These are phyloP conservation scores for Drosophila lutescens DNA, from an alignment of 2,888 invertebrate species.

Conservation along the genomic window DNA sequence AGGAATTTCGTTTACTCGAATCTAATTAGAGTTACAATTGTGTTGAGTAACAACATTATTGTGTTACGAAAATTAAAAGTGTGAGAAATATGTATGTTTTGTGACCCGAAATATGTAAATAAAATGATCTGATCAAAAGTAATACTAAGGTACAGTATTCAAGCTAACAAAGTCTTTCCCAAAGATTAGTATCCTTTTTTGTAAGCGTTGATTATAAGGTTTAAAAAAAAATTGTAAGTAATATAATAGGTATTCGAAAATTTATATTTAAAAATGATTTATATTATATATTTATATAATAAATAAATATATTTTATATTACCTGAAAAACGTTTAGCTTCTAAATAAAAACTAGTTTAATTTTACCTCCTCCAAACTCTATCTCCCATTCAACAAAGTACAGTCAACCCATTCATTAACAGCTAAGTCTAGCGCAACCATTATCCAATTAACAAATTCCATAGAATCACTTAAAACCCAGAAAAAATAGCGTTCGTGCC, in stretches of 20 bases:
- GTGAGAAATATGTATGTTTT: neutral
- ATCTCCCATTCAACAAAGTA: neutral
- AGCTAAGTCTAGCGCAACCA: neutral
- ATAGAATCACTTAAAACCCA: constrained; percentile 11
- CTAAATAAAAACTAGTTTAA: neutral
- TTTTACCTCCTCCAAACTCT: neutral
- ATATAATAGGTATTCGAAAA: too few species aligned
- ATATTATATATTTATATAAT: too few species aligned
- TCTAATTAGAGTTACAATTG: constrained; percentile 4
- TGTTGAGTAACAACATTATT: neutral
- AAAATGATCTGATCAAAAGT: too few species aligned
- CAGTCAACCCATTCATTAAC: constrained; percentile 1
- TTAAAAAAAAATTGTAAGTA: too few species aligned
- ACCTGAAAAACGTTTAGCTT: too few species aligned
- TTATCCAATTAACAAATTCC: constrained; percentile 28
- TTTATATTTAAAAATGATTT: too few species aligned
- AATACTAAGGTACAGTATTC: too few species aligned
- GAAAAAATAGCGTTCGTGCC: constrained; percentile 18
- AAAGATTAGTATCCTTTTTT: too few species aligned
- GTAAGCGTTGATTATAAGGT: too few species aligned
- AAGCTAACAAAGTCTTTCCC: too few species aligned
- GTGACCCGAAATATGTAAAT: too few species aligned
- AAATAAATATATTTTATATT: too few species aligned
- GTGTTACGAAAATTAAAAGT: neutral
- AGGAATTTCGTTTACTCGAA: neutral